These are phyloP conservation scores for Sarcophaga rosellei DNA, from an alignment of 2,888 invertebrate species.

Conservation along the genomic window DNA sequence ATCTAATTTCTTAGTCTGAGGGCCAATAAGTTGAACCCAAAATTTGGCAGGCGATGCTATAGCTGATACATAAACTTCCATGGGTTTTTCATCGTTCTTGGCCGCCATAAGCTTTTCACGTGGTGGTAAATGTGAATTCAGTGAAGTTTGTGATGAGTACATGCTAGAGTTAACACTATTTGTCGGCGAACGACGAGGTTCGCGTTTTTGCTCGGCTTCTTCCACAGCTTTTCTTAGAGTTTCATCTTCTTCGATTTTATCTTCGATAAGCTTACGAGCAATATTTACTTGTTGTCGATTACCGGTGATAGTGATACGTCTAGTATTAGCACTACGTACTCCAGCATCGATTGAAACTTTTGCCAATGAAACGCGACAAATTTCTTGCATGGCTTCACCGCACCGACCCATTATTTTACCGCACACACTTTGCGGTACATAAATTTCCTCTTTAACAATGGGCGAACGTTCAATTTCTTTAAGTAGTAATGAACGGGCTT, in stretches of 20 bases:
- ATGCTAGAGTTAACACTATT: slow-evolving; percentile 79
- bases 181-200: slow-evolving; percentile 82
- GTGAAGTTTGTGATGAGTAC: slow-evolving; percentile 80
- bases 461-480: slow-evolving; percentile 87
- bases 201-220: slow-evolving; percentile 81
- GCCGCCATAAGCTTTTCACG: slow-evolving; percentile 78
- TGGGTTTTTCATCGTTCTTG: slow-evolving; percentile 83
- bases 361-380: slow-evolving; percentile 88
- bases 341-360: slow-evolving; percentile 85
- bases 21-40: slow-evolving; percentile 93
- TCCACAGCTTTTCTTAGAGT: slow-evolving; percentile 82
- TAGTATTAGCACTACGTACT: slow-evolving; percentile 74
- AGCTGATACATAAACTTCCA: slow-evolving; percentile 94
- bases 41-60: slow-evolving; percentile 90
- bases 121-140: slow-evolving; percentile 77
- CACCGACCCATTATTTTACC: slow-evolving; percentile 89
- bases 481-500: slow-evolving; percentile 88
- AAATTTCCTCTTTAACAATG: slow-evolving; percentile 85
- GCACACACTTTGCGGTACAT: slow-evolving; percentile 85
- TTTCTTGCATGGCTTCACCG: slow-evolving; percentile 87
- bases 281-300: slow-evolving; percentile 88
- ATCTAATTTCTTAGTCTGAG: slow-evolving; percentile 89
- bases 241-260: slow-evolving; percentile 84
- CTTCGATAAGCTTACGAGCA: slow-evolving; percentile 88
- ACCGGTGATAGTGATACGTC: slow-evolving; percentile 83